Base-by-base conservation (phyloP, 2,797 vertebrate species). In the Cottoperca gobio region DNA sequence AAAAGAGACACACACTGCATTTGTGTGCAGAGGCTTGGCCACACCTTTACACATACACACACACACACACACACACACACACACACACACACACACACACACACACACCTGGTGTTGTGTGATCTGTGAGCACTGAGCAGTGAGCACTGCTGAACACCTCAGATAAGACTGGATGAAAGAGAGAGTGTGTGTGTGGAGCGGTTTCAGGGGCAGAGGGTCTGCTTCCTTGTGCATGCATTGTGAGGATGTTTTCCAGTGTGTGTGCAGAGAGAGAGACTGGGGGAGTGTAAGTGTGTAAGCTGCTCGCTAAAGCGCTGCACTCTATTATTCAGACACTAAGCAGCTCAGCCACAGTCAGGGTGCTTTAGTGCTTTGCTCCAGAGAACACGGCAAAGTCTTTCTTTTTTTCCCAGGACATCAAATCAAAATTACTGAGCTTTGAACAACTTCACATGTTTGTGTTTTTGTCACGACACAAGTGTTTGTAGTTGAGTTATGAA, bases 101-200 rank as follows among this genome's bases (percentile, higher is more conserved):
- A 66, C 42, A 55, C 70, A 81, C 55, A 69, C 83, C 53, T 70
- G 61, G 64, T 53, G 43, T 9, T 61, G 43, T 79, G 43, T 73
- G 54, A 79, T 63, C 65, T 70, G 55, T 26, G 50, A 69, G 58
- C 28, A 59, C 26, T 40, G 65, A 45, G 33, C 39, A 60, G 46
- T 33, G 61, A 70, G 67, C 50, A 40, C 49, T 60, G 64, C 81
- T 76, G 73, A 80, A 62, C 65, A 58, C 37, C 82, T 70, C 39
- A 40, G 77, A 70, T 73, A 77, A 80, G 73, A 52, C 48, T 21
- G 48, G 73, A 73, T 79, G 69, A 76, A 48, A 69, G 58, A 50
- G 60, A 35, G 49, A 26, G 42, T 9, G 54, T 1, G 58, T 33
- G 46, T 37, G 24, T 19, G 28, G 53, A 61, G 1, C 57, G 11